Base-by-base conservation (phyloP, 2,797 vertebrate genomes). In the Gymnothorax javanicus region DNA sequence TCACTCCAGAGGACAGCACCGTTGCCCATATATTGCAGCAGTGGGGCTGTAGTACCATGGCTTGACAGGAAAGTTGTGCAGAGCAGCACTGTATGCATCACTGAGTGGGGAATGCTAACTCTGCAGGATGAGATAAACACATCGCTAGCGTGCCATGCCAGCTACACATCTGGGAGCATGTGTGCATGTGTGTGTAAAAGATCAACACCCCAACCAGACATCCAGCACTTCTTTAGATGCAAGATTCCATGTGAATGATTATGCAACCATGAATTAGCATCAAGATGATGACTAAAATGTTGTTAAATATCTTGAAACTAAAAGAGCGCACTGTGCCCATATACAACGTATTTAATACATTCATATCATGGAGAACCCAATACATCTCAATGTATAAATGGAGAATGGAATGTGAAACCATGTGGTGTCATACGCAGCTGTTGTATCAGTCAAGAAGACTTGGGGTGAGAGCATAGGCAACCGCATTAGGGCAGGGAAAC, bases 51-150 rank as follows among this genome's bases (percentile, higher is more conserved):
- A n/a, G 33, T 50, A 20, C 79, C 79, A 23, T 7, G 17, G 79
- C 52, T 57, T 52, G 79, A 3, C 81, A 25, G 81, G 81, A 83
- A 33, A 79, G 12, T 52, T 52, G 50, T 56, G n/a, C 81, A 17
- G 0, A 6, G 73, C 73, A 33, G 73, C 69, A 13, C 69, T 43
- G 27, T 50, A 83, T 2, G 81, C 81, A 56, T 20, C 52, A 59
- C 56, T 83, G 81, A 83, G 25, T 17, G 23, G 57, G 81, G 50
- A 58, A 83, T 58, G 54, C 12, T 12, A 83, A 59, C 75, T 79
- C 50, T 79, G 57, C 81, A 59, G 12, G 81, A 7, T 79, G 56
- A 59, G 81, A n/a, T 82, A 59, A 59, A 59, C 57, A 82, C 79
- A 82, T 23, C 1, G n/a, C 52, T 12, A 12, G n/a, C n/a, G 17